Conservation (phyloP, 1,140 invertebrate species). For the Steinernema khuongi region DNA sequence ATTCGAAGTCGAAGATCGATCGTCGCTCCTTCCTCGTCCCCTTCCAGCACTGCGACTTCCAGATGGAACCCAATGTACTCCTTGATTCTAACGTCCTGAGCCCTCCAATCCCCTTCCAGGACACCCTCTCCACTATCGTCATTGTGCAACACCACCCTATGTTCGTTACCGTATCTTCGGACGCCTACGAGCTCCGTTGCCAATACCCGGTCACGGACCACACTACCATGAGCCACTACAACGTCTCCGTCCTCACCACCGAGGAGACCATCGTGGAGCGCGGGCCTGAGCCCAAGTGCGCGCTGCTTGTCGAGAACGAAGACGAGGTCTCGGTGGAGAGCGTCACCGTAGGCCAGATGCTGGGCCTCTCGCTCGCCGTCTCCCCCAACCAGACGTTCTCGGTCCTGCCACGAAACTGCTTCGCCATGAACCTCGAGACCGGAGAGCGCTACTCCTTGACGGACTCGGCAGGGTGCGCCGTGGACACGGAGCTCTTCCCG, state of each 20-base stretch:
- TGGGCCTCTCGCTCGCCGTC: slow-evolving; percentile 43
- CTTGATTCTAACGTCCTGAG: background rate
- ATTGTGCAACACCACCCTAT: slow-evolving; percentile 48
- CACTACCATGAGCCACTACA: slow-evolving; percentile 29
- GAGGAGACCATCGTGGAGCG: slow-evolving; percentile 34
- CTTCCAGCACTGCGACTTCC: slow-evolving; percentile 47
- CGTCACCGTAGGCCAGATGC: slow-evolving; percentile 47
- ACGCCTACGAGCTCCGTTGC: slow-evolving; percentile 47
- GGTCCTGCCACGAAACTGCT: slow-evolving; percentile 52
- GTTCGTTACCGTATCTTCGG: slow-evolving; percentile 47
- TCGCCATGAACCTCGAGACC: slow-evolving; percentile 52
- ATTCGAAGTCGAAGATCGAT: background rate
- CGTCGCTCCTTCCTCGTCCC: slow-evolving; percentile 36
- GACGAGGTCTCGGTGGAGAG: slow-evolving; percentile 34
- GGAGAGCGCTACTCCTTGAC: slow-evolving; percentile 52
- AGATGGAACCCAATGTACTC: slow-evolving; percentile 41
- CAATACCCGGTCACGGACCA: slow-evolving; percentile 36
- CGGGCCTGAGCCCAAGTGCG: slow-evolving; percentile 39
- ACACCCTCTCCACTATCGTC: slow-evolving; percentile 50
- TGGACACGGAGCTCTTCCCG: slow-evolving; percentile 50
- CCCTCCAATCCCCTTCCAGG: slow-evolving; percentile 28
- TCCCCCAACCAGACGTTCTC: slow-evolving; percentile 38
- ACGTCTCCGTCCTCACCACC: slow-evolving; percentile 44
- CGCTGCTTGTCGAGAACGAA: slow-evolving; percentile 47
- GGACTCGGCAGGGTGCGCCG: slow-evolving; percentile 46